Evolutionary conservation across 2,797 vertebrate species (phyloP).

Genomic region (Lagocephalus sceleratus): DNA sequence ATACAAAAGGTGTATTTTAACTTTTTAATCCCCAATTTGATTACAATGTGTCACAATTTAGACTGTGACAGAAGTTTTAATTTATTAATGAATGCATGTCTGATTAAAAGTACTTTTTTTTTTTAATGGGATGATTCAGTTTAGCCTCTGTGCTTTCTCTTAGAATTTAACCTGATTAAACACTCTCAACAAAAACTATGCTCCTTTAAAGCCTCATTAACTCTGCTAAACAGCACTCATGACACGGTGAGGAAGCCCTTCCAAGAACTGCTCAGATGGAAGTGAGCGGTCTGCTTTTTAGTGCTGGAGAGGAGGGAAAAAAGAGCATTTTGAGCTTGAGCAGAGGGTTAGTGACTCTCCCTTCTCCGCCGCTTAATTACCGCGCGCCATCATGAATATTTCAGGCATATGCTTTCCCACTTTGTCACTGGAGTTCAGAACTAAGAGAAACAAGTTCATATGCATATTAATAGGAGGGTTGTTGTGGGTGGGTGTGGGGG

Average conservation of each 20-base stretch:
- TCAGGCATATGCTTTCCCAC: slow-evolving; percentile 85
- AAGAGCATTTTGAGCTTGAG: slow-evolving; percentile 51
- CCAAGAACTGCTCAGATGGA: slow-evolving; percentile 57
- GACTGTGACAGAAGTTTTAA: too few species aligned
- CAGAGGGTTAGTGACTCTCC: slow-evolving; percentile 56
- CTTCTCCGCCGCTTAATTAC: slow-evolving; percentile 73
- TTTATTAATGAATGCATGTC: too few species aligned
- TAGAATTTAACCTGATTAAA: slow-evolving; percentile 42
- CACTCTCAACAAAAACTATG: slow-evolving; percentile 40
- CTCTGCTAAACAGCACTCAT: slow-evolving; percentile 23
- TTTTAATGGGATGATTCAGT: slow-evolving; percentile 7
- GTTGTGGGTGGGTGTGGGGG: slow-evolving; percentile 50
- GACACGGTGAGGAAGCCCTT: slow-evolving; percentile 26
- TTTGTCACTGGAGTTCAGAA: slow-evolving; percentile 79
- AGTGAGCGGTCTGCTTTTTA: slow-evolving; percentile 54
- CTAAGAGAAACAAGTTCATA: slow-evolving; percentile 83
- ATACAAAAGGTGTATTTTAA: too few species aligned
- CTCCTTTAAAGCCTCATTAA: slow-evolving; percentile 53
- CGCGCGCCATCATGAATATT: slow-evolving; percentile 78
- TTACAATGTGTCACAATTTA: not conserved
- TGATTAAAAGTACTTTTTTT: too few species aligned
- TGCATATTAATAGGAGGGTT: slow-evolving; percentile 75
- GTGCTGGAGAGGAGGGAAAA: slow-evolving; percentile 20
- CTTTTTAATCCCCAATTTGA: too few species aligned
- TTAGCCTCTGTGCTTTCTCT: slow-evolving; percentile 17